A percentile compares a stretch with the other conserved stretches of the same genome.
Conservation (phyloP, 1,140 invertebrate species). For the Drosophila pandora region DNA sequence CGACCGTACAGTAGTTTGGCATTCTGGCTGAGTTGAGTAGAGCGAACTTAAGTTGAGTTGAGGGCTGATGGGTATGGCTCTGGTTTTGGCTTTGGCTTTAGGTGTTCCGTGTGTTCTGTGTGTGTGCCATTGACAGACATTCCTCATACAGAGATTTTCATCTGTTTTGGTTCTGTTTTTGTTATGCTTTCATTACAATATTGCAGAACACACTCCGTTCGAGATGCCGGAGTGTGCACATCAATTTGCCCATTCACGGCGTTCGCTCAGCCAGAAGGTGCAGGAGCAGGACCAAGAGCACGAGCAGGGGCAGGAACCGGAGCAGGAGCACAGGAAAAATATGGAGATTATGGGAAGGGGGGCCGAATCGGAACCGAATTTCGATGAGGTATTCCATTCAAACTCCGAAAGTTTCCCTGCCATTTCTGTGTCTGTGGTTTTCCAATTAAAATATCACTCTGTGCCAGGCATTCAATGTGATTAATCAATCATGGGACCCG, state of each 20-base stretch:
- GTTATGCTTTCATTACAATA: conserved; percentile 62
- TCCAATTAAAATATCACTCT: conserved; percentile 61
- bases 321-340: neutral
- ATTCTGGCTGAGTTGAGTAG: neutral
- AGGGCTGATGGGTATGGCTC: neutral
- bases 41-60: too few species aligned
- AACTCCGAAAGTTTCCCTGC: conserved; percentile 28
- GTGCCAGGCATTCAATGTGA: conserved; percentile 41
- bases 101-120: neutral
- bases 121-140: conserved; percentile 20
- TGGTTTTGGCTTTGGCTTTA: conserved; percentile 10
- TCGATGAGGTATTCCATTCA: conserved; percentile 28
- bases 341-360: neutral
- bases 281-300: too few species aligned
- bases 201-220: conserved; percentile 19
- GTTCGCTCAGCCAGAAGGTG: conserved; percentile 19
- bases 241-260: conserved; percentile 38
- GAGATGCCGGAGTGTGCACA: conserved; percentile 33
- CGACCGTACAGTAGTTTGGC: neutral
- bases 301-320: neutral
- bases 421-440: conserved; percentile 38
- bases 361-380: conserved; percentile 23
- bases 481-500: conserved; percentile 57
- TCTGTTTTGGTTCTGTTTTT: conserved; percentile 42
- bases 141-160: conserved; percentile 37